phyloP scores from a whole-genome alignment of 2,888 invertebrate species.

The Dusona sp. region DNA sequence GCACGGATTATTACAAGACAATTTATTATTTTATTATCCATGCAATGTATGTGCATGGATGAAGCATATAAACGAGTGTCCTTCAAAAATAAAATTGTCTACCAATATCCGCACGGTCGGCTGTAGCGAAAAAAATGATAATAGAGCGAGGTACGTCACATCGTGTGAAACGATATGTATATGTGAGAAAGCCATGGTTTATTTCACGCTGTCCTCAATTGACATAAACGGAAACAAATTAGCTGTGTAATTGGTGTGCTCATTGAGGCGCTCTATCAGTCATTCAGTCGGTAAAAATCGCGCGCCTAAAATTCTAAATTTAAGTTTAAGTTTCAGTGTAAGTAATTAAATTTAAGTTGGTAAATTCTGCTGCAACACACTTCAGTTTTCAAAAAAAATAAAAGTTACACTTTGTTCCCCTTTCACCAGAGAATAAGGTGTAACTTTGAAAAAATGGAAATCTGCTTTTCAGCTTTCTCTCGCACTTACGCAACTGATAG shows the following conservation, averaged over 20 bases:
- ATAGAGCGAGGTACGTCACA: background rate
- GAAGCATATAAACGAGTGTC: background rate
- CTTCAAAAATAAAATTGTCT: background rate
- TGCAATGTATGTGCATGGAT: background rate
- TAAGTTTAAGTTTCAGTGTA: too few species aligned
- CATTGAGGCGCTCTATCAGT: too few species aligned
- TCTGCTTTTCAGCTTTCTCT: too few species aligned
- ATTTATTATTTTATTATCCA: background rate
- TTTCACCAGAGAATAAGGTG: too few species aligned
- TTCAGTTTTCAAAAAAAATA: too few species aligned
- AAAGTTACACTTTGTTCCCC: too few species aligned
- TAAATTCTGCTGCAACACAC: too few species aligned
- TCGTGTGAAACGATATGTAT: background rate
- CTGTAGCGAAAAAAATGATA: background rate
- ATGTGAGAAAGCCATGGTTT: background rate
- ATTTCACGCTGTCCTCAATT: background rate
- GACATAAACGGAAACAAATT: background rate
- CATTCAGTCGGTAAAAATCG: too few species aligned
- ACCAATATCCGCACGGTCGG: background rate
- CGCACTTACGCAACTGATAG: too few species aligned
- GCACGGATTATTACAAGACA: background rate
- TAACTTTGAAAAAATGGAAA: too few species aligned
- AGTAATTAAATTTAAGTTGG: too few species aligned
- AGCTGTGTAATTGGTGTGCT: background rate
- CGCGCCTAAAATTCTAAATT: too few species aligned